Conservation (phyloP, 2,797 vertebrate genomes). For the Sebastes variabilis region DNA sequence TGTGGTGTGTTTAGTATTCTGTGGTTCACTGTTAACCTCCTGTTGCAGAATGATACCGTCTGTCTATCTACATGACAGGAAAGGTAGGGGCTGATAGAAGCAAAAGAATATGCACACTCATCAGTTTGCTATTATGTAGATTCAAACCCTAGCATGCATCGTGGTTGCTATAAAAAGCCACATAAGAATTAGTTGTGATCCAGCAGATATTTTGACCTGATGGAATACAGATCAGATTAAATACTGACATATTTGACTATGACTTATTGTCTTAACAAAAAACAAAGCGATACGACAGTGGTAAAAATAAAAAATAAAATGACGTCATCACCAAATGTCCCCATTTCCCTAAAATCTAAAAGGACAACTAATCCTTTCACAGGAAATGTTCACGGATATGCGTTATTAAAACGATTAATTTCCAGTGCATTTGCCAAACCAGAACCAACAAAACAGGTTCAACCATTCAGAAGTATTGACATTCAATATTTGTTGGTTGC, state of each 20-base stretch:
- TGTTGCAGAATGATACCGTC: background rate
- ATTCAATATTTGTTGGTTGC: background rate
- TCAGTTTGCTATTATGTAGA: background rate
- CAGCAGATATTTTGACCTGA: background rate
- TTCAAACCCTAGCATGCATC: background rate
- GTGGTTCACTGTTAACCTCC: slow-evolving; percentile 16
- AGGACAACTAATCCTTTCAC: background rate
- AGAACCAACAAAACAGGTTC: background rate
- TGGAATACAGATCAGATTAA: background rate
- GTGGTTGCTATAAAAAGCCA: background rate
- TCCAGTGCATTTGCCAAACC: background rate
- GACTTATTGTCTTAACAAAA: background rate
- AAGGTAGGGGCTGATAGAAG: background rate
- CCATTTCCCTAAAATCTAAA: background rate
- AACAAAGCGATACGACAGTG: background rate
- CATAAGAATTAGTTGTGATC: background rate
- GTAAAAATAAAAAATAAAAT: background rate
- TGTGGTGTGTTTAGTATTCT: background rate
- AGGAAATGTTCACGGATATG: background rate
- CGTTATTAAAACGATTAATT: background rate
- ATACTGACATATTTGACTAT: background rate
- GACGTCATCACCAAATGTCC: background rate
- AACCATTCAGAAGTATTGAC: background rate
- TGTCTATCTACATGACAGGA: background rate
- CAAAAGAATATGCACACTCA: background rate